These are phyloP conservation scores for Andrena trimmerana DNA, from an alignment of 2,888 invertebrate genomes.

Conservation along the genomic window DNA sequence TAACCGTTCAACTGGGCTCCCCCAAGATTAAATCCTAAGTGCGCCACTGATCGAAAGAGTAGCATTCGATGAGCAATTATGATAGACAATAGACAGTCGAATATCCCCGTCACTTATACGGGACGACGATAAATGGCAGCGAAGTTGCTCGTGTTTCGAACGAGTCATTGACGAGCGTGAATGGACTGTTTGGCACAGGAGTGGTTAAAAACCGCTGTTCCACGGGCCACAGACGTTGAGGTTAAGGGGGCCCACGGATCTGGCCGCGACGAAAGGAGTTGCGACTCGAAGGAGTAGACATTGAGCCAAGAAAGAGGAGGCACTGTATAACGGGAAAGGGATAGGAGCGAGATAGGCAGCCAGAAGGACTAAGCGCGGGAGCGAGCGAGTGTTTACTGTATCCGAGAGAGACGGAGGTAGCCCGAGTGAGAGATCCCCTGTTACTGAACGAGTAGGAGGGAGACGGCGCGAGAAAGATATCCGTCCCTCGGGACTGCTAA, in stretches of 20 bases:
- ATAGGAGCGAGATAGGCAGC: not conserved
- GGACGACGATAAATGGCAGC: no score
- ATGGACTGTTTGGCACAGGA: not conserved
- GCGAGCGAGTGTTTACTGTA: conserved; percentile 12
- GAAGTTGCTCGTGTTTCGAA: not conserved
- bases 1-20: no score
- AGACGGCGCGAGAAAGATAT: conserved; percentile 11
- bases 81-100: not conserved
- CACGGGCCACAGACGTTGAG: conserved; percentile 38
- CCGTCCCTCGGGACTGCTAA: no score
- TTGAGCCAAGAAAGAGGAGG: not conserved
- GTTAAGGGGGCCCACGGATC: conserved; percentile 53
- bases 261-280: conserved; percentile 44
- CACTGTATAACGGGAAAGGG: not conserved
- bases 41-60: no score
- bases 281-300: conserved; percentile 18
- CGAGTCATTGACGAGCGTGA: not conserved
- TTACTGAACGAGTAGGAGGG: not conserved
- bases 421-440: not conserved
- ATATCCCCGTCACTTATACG: not conserved
- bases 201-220: conserved; percentile 51
- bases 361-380: not conserved
- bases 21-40: no score
- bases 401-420: not conserved
- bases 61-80: no score